Evolutionary conservation across 2,888 invertebrate genomes (phyloP), one percentile per base, ranked within the genome.

Genomic region (Embidobia sp.): DNA sequence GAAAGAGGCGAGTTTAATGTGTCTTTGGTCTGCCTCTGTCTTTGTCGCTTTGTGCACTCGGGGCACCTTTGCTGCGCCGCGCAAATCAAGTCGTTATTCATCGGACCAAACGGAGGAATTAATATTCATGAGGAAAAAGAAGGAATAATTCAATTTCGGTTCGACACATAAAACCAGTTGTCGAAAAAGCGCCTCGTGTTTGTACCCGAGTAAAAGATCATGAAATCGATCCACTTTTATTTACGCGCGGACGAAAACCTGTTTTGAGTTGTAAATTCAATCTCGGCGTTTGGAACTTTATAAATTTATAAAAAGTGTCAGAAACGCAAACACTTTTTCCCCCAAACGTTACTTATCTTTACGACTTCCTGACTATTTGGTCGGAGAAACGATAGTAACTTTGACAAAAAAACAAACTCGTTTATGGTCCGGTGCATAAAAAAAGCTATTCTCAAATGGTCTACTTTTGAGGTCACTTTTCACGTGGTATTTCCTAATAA

Each of bases 21-120:
- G 55, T 67, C 55, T 55, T 67, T 18, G 22, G 31, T 44, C n/a
- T 16, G 44, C 13, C 7, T 35, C 26, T 7, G 11, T 26, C 8
- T 63, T 40, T 55, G 40, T 53, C 26, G 53, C 26, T 37, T 53
- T 37, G 53, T 16, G 26, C n/a, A n/a, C n/a, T n/a, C n/a, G n/a
- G n/a, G n/a, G n/a, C n/a, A n/a, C n/a, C n/a, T n/a, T n/a, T 22
- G 22, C 6, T 22, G 22, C 6, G 6, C 22, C 3, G 22, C 6
- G 6, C 3, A 6, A 22, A 22, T 22, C 22, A 22, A 42, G 2
- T 8, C 15, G 8, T 15, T 13, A 37, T 15, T 15, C n/a, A 22
- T 1, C 22, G 10, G 5, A 22, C 7, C 3, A 26, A 22, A 11
- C 3, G n/a, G n/a, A n/a, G n/a, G n/a, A n/a, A n/a, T n/a, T n/a